phyloP scores from a whole-genome alignment of 2,888 invertebrate species.

The Agrochola macilenta region DNA sequence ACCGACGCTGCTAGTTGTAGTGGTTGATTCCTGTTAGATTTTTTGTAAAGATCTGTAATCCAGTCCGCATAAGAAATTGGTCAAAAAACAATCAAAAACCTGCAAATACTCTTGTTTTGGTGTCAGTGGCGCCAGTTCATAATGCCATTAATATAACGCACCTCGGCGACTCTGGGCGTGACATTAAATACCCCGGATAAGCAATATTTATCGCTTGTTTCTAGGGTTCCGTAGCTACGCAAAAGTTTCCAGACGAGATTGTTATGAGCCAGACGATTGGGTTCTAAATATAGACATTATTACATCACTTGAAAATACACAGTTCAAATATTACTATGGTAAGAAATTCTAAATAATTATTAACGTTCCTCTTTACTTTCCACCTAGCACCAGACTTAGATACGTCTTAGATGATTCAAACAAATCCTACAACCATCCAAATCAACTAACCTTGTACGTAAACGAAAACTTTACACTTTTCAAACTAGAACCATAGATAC shows the following conservation, averaged over 20 bases:
- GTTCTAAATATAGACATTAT: constrained; percentile 17
- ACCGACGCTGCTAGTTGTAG: no score
- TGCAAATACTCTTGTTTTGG: constrained; percentile 48
- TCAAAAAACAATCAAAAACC: background rate
- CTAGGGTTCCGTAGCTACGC: constrained; percentile 43
- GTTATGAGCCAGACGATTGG: constrained; percentile 1
- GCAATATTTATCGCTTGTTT: constrained; percentile 53
- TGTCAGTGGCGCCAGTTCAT: constrained; percentile 58
- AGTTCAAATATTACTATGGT: background rate
- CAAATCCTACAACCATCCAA: background rate
- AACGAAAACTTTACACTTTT: constrained; percentile 12
- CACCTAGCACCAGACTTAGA: background rate
- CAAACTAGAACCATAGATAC: background rate
- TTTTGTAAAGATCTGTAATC: background rate
- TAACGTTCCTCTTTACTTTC: background rate
- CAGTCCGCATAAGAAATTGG: background rate
- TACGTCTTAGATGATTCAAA: background rate
- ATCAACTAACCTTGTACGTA: background rate
- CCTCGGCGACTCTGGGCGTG: constrained; percentile 52
- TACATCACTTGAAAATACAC: constrained; percentile 26
- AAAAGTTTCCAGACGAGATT: background rate
- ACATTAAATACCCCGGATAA: constrained; percentile 48
- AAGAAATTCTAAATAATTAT: constrained; percentile 5
- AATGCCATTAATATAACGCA: constrained; percentile 49
- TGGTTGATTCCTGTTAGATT: background rate